Conservation (phyloP, 2,888 invertebrate genomes). For the Papilio demoleus region DNA sequence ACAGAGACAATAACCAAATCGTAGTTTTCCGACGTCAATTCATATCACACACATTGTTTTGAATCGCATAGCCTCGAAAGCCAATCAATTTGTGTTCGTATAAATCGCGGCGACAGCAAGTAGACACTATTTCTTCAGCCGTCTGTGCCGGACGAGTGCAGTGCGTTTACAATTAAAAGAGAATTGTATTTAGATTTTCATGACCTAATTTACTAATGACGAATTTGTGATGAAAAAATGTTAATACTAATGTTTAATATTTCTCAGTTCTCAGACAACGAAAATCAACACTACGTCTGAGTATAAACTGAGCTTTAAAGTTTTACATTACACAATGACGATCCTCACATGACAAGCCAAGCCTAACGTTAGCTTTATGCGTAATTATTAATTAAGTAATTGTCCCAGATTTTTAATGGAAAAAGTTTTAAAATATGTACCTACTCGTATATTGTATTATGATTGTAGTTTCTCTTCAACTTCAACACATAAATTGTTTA, state of each 20-base stretch:
- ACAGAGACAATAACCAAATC: conserved; percentile 22
- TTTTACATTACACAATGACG: background rate
- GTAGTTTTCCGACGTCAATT: conserved; percentile 34
- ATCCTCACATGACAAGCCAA: background rate
- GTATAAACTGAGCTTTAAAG: too few species aligned
- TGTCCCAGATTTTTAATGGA: background rate
- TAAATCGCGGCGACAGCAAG: conserved; percentile 66
- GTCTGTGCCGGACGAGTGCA: conserved; percentile 58
- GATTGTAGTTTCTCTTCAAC: too few species aligned
- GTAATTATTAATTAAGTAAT: background rate
- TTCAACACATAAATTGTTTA: too few species aligned
- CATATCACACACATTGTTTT: conserved; percentile 56
- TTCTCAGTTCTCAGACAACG: too few species aligned
- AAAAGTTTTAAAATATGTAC: background rate
- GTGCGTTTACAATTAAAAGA: conserved; percentile 44
- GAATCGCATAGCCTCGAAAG: conserved; percentile 66
- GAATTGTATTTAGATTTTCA: too few species aligned
- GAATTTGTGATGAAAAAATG: too few species aligned
- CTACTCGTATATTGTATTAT: too few species aligned
- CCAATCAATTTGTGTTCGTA: conserved; percentile 76
- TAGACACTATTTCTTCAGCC: conserved; percentile 71
- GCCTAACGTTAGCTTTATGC: background rate
- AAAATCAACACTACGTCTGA: too few species aligned
- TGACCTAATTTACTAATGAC: too few species aligned
- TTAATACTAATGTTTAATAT: too few species aligned